These are phyloP conservation scores for Sminthurides bifidus DNA, from an alignment of 1,140 invertebrate species.

Conservation along the genomic window DNA sequence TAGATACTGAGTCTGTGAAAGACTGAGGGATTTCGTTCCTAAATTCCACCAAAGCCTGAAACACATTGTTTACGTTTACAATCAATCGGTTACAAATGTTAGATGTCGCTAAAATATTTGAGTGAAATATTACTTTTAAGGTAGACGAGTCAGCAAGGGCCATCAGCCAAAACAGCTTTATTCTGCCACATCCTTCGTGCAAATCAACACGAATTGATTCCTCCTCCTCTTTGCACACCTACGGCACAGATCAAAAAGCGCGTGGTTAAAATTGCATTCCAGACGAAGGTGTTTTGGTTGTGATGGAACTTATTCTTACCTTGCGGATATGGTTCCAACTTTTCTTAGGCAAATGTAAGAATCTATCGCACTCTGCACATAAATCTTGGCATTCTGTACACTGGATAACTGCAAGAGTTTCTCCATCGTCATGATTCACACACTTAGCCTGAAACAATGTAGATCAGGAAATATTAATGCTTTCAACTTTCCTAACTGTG, in stretches of 20 bases:
- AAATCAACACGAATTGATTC: conserved; percentile 81
- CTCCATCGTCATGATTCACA: conserved; percentile 92
- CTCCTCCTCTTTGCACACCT: conserved; percentile 88
- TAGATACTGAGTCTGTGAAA: conserved; percentile 35
- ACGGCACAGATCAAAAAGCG: conserved; percentile 12
- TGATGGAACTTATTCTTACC: conserved; percentile 45
- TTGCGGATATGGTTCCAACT: conserved; percentile 79
- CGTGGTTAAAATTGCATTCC: too few species aligned
- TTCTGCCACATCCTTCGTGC: conserved; percentile 89
- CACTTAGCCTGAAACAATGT: conserved; percentile 55
- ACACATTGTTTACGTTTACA: background rate
- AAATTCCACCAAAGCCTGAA: conserved; percentile 73
- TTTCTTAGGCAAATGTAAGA: conserved; percentile 78
- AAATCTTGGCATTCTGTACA: conserved; percentile 83
- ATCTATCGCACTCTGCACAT: conserved; percentile 89
- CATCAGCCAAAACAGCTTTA: conserved; percentile 89
- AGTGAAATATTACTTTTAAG: conserved; percentile 48
- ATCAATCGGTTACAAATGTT: background rate
- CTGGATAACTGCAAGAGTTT: conserved; percentile 81
- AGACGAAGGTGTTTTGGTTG: background rate
- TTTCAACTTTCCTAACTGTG: background rate
- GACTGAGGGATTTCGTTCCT: conserved; percentile 51
- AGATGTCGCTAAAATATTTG: background rate
- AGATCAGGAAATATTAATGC: background rate
- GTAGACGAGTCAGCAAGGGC: conserved; percentile 83